Evolutionary conservation across 2,113 vertebrate genomes (phyloP).

Genomic region (Corythornis cristatus): DNA sequence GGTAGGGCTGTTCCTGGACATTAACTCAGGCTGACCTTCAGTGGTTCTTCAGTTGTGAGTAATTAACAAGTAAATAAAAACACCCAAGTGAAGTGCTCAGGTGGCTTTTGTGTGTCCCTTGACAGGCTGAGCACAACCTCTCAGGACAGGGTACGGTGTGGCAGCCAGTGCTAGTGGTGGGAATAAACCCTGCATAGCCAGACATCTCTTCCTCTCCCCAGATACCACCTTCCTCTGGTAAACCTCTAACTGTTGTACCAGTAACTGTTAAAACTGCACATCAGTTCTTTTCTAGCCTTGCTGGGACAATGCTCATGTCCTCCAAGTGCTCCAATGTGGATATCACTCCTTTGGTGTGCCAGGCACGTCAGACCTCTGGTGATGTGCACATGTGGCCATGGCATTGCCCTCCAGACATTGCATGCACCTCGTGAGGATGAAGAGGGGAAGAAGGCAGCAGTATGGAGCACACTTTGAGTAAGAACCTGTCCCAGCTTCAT

Average conservation of each 20-base stretch:
- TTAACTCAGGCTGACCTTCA: not conserved
- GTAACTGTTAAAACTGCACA: not conserved
- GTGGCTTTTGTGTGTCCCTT: not conserved
- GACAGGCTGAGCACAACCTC: not conserved
- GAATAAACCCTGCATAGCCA: not conserved
- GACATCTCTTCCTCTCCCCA: not conserved
- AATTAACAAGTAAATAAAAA: not conserved
- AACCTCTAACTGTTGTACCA: not conserved
- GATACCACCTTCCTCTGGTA: not conserved
- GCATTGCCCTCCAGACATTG: not conserved
- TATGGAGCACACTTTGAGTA: not conserved
- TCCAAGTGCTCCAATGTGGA: not conserved
- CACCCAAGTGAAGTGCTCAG: not conserved
- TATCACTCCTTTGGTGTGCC: too few relatives aligned
- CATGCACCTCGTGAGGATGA: not conserved
- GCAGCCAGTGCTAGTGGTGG: not conserved
- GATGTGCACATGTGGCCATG: fast-evolving
- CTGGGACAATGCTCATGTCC: not conserved
- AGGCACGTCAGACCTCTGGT: not conserved
- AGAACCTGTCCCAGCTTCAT: not conserved
- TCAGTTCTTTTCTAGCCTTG: not conserved
- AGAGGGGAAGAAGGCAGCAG: not conserved
- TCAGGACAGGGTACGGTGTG: fast-evolving
- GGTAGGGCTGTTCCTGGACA: not conserved
- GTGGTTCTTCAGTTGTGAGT: not conserved